Conservation (phyloP, 1,140 invertebrate genomes). For the Drosophila ohnishii region DNA sequence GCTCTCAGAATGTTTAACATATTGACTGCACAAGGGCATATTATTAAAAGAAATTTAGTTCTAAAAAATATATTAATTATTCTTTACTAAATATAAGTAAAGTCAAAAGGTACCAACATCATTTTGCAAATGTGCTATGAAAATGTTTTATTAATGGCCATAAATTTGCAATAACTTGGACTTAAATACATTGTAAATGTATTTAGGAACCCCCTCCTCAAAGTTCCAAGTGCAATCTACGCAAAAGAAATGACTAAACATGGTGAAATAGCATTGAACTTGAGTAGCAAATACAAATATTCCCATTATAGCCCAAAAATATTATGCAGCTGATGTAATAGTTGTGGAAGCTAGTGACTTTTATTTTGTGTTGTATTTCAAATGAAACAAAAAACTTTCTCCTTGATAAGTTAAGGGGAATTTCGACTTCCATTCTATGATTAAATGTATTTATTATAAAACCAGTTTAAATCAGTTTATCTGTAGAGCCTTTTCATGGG, state of each 20-base stretch:
- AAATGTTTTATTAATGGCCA: neutral
- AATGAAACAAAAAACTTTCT: slow-evolving; percentile 11
- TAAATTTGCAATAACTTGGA: neutral
- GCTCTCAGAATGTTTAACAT: neutral
- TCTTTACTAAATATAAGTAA: neutral
- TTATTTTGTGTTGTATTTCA: neutral
- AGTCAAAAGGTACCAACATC: too few species aligned
- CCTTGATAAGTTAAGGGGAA: neutral
- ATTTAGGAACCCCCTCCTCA: neutral
- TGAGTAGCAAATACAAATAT: neutral
- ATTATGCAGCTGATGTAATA: neutral
- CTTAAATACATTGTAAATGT: neutral
- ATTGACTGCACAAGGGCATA: neutral
- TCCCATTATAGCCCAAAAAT: neutral
- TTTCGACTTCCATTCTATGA: neutral
- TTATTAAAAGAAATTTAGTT: neutral
- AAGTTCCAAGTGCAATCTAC: neutral
- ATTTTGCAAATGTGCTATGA: neutral
- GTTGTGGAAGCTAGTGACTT: neutral
- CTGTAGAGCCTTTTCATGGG: neutral
- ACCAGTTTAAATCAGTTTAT: slow-evolving; percentile 3
- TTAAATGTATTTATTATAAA: slow-evolving; percentile 4
- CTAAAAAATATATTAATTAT: neutral
- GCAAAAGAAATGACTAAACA: slow-evolving; percentile 5
- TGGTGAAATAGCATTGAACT: slow-evolving; percentile 3